Percentiles rank a stretch among this genome's conserved stretches.
These are phyloP conservation scores for Trachythela sp. DNA, from an alignment of 64 coral and sea anemone genomes.

Conservation along the genomic window DNA sequence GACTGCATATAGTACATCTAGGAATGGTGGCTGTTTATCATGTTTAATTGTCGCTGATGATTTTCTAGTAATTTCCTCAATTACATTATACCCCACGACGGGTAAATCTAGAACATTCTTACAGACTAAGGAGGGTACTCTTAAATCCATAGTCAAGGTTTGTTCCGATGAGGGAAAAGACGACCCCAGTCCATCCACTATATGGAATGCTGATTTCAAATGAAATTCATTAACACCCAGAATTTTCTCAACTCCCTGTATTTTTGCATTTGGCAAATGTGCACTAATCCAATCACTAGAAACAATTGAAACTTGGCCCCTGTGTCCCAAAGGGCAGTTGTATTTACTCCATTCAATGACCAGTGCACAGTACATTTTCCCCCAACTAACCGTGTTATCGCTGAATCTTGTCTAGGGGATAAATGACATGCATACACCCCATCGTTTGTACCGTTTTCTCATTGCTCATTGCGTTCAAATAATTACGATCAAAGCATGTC, in stretches of 20 bases:
- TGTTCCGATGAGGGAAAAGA: slow-evolving; percentile 26
- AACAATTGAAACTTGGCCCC: slow-evolving; percentile 44
- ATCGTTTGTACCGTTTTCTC: not conserved
- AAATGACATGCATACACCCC: slow-evolving; percentile 33
- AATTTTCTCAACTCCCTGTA: slow-evolving; percentile 18
- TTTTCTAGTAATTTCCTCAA: slow-evolving; percentile 43
- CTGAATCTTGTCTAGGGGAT: slow-evolving; percentile 45
- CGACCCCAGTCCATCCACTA: slow-evolving; percentile 43
- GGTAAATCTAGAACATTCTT: slow-evolving; percentile 29
- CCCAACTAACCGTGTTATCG: slow-evolving; percentile 36
- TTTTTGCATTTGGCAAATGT: slow-evolving; percentile 39
- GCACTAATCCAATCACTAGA: slow-evolving; percentile 30
- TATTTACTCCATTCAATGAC: slow-evolving; percentile 30
- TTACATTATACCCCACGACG: slow-evolving; percentile 57
- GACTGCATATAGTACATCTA: not conserved
- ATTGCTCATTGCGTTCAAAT: not conserved
- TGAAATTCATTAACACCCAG: slow-evolving; percentile 46
- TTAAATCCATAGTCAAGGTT: not conserved
- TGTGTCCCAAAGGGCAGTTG: slow-evolving; percentile 48
- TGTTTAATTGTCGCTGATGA: not conserved
- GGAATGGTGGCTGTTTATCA: no score
- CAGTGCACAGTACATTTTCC: slow-evolving; percentile 43
- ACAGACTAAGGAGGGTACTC: slow-evolving; percentile 46
- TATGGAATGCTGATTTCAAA: slow-evolving; percentile 45
- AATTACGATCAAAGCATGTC: not conserved